Evolutionary conservation across 2,113 vertebrate genomes (phyloP).

Genomic region (Apaloderma vittatum): DNA sequence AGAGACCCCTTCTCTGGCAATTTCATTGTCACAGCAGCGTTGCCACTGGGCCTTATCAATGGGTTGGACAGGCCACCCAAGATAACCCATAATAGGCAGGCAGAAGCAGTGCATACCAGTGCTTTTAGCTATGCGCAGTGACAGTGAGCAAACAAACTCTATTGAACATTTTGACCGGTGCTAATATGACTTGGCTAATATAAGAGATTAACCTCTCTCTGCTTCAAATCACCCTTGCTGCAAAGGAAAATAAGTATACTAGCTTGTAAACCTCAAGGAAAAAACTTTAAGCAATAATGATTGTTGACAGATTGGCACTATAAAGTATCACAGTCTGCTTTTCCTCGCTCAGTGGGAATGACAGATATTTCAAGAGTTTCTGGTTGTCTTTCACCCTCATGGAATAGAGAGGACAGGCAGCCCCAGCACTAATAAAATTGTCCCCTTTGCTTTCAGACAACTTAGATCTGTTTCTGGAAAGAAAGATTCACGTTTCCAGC

Average conservation of each 20-base stretch:
- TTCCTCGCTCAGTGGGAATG: background rate
- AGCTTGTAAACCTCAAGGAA: background rate
- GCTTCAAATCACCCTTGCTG: background rate
- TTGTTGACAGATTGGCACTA: background rate
- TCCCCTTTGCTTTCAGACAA: background rate
- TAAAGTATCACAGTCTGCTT: background rate
- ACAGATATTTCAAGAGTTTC: background rate
- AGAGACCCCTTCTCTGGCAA: background rate
- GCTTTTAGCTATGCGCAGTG: background rate
- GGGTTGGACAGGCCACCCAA: slow-evolving; percentile 2
- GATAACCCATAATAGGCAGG: slow-evolving; percentile 22
- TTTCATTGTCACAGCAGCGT: background rate
- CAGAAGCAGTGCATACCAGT: slow-evolving; percentile 2
- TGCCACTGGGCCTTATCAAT: background rate
- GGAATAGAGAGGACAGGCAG: background rate
- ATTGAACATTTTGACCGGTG: background rate
- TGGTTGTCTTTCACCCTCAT: background rate
- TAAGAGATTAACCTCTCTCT: slow-evolving; percentile 26
- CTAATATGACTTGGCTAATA: background rate
- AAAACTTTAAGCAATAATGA: background rate
- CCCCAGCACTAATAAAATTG: background rate
- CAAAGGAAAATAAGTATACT: background rate
- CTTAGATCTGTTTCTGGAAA: background rate
- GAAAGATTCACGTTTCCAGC: background rate
- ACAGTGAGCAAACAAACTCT: slow-evolving; percentile 33